Conservation (phyloP, 2,797 vertebrate genomes). For the Xyrichtys novacula region DNA sequence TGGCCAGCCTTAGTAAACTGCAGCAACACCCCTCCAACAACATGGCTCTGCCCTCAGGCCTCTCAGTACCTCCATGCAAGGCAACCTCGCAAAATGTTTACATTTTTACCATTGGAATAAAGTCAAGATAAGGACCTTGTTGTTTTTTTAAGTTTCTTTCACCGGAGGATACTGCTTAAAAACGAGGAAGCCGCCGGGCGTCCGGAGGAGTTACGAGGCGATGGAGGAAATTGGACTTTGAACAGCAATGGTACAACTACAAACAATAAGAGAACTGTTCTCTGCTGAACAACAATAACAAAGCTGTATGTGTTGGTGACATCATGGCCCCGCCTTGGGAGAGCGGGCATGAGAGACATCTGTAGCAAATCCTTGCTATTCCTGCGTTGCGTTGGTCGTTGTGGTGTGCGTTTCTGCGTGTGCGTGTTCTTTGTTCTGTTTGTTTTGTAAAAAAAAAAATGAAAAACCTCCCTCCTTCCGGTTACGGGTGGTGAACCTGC, state of each 20-base stretch:
- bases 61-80: slow-evolving; percentile 96
- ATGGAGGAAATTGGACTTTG: slow-evolving; percentile 75
- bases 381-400: slow-evolving; percentile 81
- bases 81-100: slow-evolving; percentile 98
- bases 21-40: slow-evolving; percentile 66
- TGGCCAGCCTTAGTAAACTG: slow-evolving; percentile 73
- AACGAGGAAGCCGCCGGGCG: slow-evolving; percentile 67
- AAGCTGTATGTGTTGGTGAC: slow-evolving; percentile 79
- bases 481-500: slow-evolving; percentile 80
- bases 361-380: slow-evolving; percentile 82
- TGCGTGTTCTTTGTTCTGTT: slow-evolving; percentile 74
- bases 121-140: slow-evolving; percentile 78
- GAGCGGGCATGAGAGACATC: slow-evolving; percentile 70
- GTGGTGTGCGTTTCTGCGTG: slow-evolving; percentile 80
- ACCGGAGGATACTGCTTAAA: slow-evolving; percentile 78
- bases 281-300: slow-evolving; percentile 70
- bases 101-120: slow-evolving; percentile 95
- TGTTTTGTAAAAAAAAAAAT: slow-evolving; percentile 69
- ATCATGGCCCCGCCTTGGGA: slow-evolving; percentile 56
- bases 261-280: slow-evolving; percentile 77
- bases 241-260: slow-evolving; percentile 88
- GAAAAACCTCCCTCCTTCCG: slow-evolving; percentile 47
- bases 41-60: slow-evolving; percentile 61
- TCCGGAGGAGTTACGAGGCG: slow-evolving; percentile 36
- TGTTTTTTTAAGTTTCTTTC: slow-evolving; percentile 68